phyloP scores from a whole-genome alignment of 2,113 vertebrate species.

The Brachyistius frenatus region DNA sequence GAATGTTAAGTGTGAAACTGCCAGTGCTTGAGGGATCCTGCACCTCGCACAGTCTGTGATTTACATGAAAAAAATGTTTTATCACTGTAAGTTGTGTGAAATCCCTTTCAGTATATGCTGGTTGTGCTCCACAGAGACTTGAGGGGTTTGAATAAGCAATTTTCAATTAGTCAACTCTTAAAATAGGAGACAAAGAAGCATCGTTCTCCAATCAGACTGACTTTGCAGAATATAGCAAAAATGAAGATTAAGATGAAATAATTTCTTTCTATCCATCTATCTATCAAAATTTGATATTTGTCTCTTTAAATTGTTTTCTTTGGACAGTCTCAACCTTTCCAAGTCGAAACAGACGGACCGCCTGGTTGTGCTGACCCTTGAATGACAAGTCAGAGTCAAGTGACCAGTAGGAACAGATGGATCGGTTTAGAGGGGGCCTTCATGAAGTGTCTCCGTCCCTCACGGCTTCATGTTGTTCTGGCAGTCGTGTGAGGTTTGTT shows the following conservation, averaged over 20 bases:
- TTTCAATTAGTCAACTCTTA: background rate
- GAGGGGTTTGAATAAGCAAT: background rate
- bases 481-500: constrained; percentile 42
- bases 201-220: too few relatives aligned
- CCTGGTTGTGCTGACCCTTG: constrained; percentile 61
- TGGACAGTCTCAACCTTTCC: constrained; percentile 38
- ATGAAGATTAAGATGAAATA: too few relatives aligned
- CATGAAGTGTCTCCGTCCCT: constrained; percentile 49
- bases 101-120: constrained; percentile 23
- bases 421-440: constrained; percentile 67
- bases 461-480: constrained; percentile 24
- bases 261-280: background rate
- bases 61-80: constrained; percentile 20
- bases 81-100: constrained; percentile 9
- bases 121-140: constrained; percentile 7
- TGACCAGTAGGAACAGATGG: constrained; percentile 81
- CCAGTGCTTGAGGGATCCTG: constrained; percentile 35
- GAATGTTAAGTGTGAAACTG: constrained; percentile 26
- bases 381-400: constrained; percentile 73
- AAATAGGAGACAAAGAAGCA: too few relatives aligned
- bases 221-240: too few relatives aligned
- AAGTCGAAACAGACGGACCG: constrained; percentile 61
- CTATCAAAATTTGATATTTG: background rate
- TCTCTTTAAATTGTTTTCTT: background rate
- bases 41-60: constrained; percentile 25